Base-by-base conservation (phyloP, 2,888 invertebrate species). In the Plemyria rubiginata region DNA sequence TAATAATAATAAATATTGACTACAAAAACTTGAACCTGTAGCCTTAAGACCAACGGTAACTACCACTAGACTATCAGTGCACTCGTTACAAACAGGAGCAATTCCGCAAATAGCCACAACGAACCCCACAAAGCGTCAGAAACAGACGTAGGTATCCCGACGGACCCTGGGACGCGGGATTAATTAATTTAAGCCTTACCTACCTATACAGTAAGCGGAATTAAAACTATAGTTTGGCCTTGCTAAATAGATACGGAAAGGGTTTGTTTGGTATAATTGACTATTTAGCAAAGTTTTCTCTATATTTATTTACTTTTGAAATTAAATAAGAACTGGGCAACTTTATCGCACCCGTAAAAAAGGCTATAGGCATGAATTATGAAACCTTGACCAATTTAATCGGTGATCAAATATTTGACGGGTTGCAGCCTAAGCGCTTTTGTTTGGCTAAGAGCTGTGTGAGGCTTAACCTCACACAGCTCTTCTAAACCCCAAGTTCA, bases 141-240 rank as follows among this genome's bases (percentile, higher is more conserved):
- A 49, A 28, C 56, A 62, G 56, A 56, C 13, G 50, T 16, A 45
- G 54, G 55, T 46, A 22, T 11, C 51, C 55, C 22, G 7, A 29
- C 52, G 36, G 48, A 55, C 16, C 38, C 11, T 8, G 36, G 53
- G 50, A 38, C 28, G 16, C 11, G 36, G 58, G 48, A 53, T 57
- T 53, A 56, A 62, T 62, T 62, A 62, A 62, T 57, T 62, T 57
- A 57, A 62, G 49, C 62, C 56, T 53, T 62, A 48, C 46, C 46
- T 38, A 56, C 46, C 46, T 38, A 56, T 13, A 16, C 3, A 45
- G 45, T 45, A 16, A 45, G 36, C 4, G 11, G 6, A 38, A 11
- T 38, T 38, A 11, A 38, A 38, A 38, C 36, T 38, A 16, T 45
- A 9, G 45, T 15, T 13, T 43, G 9, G 16, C 4, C 16, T 45